Percentiles rank a stretch among this genome's conserved stretches.
Evolutionary conservation across 2,888 invertebrate genomes (phyloP).

Genomic region (Patella pellucida): DNA sequence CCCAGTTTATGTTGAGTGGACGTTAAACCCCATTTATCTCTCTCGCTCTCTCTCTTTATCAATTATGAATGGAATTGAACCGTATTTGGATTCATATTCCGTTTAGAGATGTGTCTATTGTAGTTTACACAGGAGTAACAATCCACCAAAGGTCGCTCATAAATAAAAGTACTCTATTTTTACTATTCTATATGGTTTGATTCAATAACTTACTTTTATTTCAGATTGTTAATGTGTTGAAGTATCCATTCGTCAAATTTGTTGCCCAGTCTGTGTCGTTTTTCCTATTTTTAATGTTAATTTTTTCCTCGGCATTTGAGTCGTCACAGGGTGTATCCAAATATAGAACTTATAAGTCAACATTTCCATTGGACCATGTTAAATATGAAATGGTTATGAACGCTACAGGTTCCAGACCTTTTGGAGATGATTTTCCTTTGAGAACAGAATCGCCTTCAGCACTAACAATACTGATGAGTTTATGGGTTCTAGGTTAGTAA

Average conservation of each 20-base stretch:
- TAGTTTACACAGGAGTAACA: no score
- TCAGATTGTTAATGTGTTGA: conserved; percentile 56
- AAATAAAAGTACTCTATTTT: no score
- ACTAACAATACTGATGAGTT: conserved; percentile 50
- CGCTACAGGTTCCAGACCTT: conserved; percentile 24
- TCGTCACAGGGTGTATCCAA: conserved; percentile 43
- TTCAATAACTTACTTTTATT: not conserved
- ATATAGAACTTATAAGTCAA: conserved; percentile 29
- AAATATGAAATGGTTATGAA: conserved; percentile 25
- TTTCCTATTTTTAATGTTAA: conserved; percentile 61
- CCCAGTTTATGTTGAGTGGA: no score
- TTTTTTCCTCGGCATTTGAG: conserved; percentile 55
- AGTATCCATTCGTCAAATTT: conserved; percentile 68
- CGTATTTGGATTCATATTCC: no score
- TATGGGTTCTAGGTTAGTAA: conserved; percentile 58
- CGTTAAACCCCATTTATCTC: no score
- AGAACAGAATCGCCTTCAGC: conserved; percentile 46
- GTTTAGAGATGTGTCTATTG: no score
- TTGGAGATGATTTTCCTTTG: conserved; percentile 54
- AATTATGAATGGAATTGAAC: no score
- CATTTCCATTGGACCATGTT: conserved; percentile 35
- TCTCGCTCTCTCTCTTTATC: no score
- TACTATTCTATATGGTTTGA: no score
- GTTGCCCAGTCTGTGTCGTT: conserved; percentile 64
- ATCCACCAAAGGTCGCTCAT: no score